Evolutionary conservation across 1,140 invertebrate genomes (phyloP).

Genomic region (Drosophila setifemur): DNA sequence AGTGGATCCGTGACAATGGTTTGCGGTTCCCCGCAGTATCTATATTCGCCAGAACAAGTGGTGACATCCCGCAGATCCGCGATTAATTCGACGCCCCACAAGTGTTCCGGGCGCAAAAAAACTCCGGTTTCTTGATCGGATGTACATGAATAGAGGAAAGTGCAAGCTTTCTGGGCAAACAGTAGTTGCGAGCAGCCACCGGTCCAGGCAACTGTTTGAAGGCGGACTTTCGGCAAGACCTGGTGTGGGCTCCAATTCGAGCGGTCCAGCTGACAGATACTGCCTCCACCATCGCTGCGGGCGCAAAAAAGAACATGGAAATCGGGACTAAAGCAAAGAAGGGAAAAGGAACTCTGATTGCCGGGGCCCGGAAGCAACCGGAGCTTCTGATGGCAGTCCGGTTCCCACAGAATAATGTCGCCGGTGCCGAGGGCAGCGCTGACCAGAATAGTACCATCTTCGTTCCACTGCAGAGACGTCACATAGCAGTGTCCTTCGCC

Average conservation of each 20-base stretch:
- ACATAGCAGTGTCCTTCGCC: slow-evolving; percentile 8
- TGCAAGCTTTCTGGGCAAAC: not conserved
- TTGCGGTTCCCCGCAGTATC: not conserved
- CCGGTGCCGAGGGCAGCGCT: slow-evolving; percentile 18
- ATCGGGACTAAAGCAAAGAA: slow-evolving; percentile 11
- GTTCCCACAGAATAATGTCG: slow-evolving; percentile 21
- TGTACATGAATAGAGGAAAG: not conserved
- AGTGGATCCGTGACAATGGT: slow-evolving; percentile 28
- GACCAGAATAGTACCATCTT: slow-evolving; percentile 4
- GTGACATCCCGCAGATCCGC: not conserved
- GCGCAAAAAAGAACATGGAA: slow-evolving; percentile 1
- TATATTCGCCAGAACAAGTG: not conserved
- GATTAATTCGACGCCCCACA: not conserved
- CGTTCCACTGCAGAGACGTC: slow-evolving; percentile 31
- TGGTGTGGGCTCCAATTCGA: not conserved
- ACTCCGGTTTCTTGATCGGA: not conserved
- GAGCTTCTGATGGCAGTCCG: slow-evolving; percentile 12
- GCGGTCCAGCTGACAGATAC: not conserved
- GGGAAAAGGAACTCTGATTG: not conserved
- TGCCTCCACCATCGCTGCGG: not conserved
- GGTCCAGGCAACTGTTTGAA: slow-evolving; percentile 42
- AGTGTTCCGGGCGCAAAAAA: not conserved
- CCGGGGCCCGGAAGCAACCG: not conserved
- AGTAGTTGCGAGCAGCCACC: slow-evolving; percentile 3
- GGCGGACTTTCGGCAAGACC: not conserved